Conservation (phyloP, 64 coral and sea anemone species). For the Anthopleura sola region DNA sequence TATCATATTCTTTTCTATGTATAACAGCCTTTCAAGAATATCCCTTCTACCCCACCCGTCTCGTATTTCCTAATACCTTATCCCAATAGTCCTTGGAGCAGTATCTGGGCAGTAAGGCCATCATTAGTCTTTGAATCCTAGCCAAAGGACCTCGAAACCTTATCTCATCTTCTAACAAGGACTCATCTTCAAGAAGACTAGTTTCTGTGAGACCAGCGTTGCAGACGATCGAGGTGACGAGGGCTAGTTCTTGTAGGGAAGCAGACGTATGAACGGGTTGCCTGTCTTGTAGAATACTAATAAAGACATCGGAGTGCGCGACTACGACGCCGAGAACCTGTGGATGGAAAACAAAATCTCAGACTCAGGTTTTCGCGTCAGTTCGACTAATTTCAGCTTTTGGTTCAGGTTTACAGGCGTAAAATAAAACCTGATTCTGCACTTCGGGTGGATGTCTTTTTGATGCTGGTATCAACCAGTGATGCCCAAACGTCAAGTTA, state of each 20-base stretch:
- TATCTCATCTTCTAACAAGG: constrained; percentile 68
- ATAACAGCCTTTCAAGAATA: too few relatives aligned
- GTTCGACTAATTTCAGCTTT: too few relatives aligned
- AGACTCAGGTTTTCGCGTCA: too few relatives aligned
- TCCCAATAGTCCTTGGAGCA: constrained; percentile 83
- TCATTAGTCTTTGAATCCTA: constrained; percentile 86
- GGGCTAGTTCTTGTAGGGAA: constrained; percentile 84
- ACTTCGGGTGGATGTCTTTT: too few relatives aligned
- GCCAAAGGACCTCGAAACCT: constrained; percentile 86
- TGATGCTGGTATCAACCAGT: too few relatives aligned
- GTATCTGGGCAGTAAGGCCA: constrained; percentile 85
- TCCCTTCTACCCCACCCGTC: too few relatives aligned
- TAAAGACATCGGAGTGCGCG: constrained; percentile 88
- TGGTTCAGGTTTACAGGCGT: too few relatives aligned
- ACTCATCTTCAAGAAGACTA: constrained; percentile 45
- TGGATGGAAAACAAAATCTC: not conserved
- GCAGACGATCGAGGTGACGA: constrained; percentile 86
- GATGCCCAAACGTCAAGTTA: too few relatives aligned
- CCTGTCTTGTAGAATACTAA: constrained; percentile 89
- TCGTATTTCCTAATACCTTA: constrained; percentile 36
- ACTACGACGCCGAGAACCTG: constrained; percentile 88
- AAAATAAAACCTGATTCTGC: too few relatives aligned
- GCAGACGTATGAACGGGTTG: constrained; percentile 54
- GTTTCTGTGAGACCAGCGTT: constrained; percentile 80
- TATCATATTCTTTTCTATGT: too few relatives aligned